Evolutionary conservation across 2,797 vertebrate genomes (phyloP), one percentile per base, ranked within the genome.

Genomic region (Chaetodon trifasciatus): DNA sequence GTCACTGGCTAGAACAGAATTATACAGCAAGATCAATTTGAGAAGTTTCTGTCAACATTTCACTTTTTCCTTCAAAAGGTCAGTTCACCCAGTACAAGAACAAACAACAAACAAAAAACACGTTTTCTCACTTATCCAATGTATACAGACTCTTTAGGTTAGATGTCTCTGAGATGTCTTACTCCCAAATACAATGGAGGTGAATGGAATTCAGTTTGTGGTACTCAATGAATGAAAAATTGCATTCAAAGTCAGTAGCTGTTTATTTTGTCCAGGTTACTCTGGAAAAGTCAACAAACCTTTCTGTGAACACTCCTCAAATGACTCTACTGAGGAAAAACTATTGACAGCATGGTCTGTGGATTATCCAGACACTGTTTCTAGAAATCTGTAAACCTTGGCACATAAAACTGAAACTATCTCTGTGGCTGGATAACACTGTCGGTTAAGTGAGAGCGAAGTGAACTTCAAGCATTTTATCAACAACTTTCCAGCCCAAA

Each of bases 281-380:
- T 35, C n/a, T 50, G 19, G 6, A n/a, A 50, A 21, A 50, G 28
- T 39, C 32, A 28, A n/a, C 19, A 40, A 19, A 49, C 2, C 23
- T 52, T 12, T 60, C 21, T 75, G 19, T 42, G 50, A 63, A 28
- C 28, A 0, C 28, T 64, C 21, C 40, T 56, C 19, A 28, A 52
- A 39, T 2, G 0, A 70, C 53, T 32, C 15, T 12, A 61, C 15
- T 0, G 3, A 24, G 69, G 24, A 53, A 70, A 55, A 40, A 47
- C 53, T 52, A 15, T 10, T 37, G 62, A 60, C 39, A 70, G 24
- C 55, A 24, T 5, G 39, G 24, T n/a, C 68, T 62, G 50, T 69
- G 58, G 40, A 66, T 9, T 35, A 39, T 70, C 35, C 71, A 46
- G 39, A 57, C 16, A n/a, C 23, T 66, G n/a, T n/a, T 60, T 60